Percentiles rank a stretch among this genome's conserved stretches.
phyloP scores from a whole-genome alignment of 1,140 invertebrate species.

The Elymnias hypermnestra region DNA sequence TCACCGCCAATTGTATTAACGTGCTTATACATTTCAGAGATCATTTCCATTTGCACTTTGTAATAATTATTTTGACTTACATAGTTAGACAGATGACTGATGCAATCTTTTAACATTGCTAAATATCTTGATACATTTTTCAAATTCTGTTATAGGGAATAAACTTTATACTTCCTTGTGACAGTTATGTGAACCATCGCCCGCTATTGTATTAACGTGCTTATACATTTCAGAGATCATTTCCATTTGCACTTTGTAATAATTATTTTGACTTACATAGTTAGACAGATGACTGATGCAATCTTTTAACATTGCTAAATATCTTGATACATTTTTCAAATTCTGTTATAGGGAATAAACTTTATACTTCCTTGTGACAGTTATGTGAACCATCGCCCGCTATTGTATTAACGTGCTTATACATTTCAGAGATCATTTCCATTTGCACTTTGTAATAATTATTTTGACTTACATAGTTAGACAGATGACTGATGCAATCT shows the following conservation, averaged over 20 bases:
- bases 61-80: too few relatives aligned
- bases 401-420: conserved; percentile 23
- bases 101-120: too few relatives aligned
- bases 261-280: too few relatives aligned
- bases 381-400: conserved; percentile 20
- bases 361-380: conserved; percentile 24
- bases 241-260: conserved; percentile 16
- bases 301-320: too few relatives aligned
- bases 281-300: too few relatives aligned
- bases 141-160: too few relatives aligned
- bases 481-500: too few relatives aligned
- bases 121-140: too few relatives aligned
- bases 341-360: too few relatives aligned
- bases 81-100: too few relatives aligned
- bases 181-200: conserved; percentile 22
- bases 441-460: conserved; percentile 11
- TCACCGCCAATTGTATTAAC: conserved; percentile 22
- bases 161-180: conserved; percentile 24
- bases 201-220: conserved; percentile 21
- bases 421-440: conserved; percentile 19
- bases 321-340: too few relatives aligned
- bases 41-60: conserved; percentile 17
- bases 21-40: conserved; percentile 18
- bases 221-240: conserved; percentile 19
- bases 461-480: too few relatives aligned